Conservation (phyloP, 2,888 invertebrate genomes). For the Chloroclysta siterata region DNA sequence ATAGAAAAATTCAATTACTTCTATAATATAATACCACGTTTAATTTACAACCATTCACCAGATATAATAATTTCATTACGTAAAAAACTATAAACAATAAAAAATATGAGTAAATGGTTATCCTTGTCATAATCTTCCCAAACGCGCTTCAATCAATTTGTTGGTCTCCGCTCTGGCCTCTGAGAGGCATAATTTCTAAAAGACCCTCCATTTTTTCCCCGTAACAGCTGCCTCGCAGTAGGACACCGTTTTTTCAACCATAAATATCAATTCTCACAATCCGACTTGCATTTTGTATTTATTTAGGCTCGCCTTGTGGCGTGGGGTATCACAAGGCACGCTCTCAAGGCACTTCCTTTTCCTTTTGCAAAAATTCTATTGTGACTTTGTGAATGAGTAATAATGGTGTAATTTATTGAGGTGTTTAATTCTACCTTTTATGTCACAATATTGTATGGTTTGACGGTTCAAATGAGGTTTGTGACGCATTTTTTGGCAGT, state of each 20-base stretch:
- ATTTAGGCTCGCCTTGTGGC: slow-evolving; percentile 70
- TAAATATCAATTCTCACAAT: slow-evolving; percentile 82
- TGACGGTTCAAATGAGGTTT: slow-evolving; percentile 32
- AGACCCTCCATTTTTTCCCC: slow-evolving; percentile 58
- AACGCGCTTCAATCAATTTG: slow-evolving; percentile 48
- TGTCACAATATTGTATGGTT: slow-evolving; percentile 40
- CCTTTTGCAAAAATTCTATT: slow-evolving; percentile 61
- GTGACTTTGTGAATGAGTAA: slow-evolving; percentile 57
- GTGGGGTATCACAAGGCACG: slow-evolving; percentile 58
- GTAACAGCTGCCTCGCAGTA: slow-evolving; percentile 69
- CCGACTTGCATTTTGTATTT: slow-evolving; percentile 79
- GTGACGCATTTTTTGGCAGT: slow-evolving; percentile 9
- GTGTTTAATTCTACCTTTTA: slow-evolving; percentile 37
- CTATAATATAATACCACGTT: background rate
- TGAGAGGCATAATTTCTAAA: slow-evolving; percentile 55
- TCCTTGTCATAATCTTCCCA: slow-evolving; percentile 48
- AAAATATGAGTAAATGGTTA: slow-evolving; percentile 45
- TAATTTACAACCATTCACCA: background rate
- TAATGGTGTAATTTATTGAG: slow-evolving; percentile 53
- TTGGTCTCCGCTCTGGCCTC: slow-evolving; percentile 49
- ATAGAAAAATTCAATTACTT: too few species aligned
- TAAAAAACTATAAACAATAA: slow-evolving; percentile 7
- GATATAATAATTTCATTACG: background rate
- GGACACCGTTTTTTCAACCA: slow-evolving; percentile 76
- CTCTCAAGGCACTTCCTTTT: slow-evolving; percentile 65